Base-by-base conservation (phyloP, 2,797 vertebrate species). In the Chanos chanos region DNA sequence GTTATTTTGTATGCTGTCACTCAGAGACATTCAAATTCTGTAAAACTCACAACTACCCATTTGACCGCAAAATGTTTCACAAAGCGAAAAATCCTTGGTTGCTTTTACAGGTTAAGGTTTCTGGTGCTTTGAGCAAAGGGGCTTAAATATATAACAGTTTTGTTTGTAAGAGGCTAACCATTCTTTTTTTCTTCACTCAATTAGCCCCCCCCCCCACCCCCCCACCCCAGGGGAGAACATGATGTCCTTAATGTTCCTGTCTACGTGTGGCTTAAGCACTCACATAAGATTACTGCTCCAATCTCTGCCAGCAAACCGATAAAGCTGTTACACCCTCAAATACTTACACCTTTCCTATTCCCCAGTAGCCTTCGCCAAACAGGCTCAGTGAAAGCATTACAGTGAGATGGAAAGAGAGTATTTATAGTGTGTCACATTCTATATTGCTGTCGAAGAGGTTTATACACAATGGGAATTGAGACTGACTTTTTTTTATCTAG, bases 181-280 rank as follows among this genome's bases (percentile, higher is more conserved):
- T 40, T 8, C 30, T 33, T 73, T 62, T 65, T 16, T 71, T 43
- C 67, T 64, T 68, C 40, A 55, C 78, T 68, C 12, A 71, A 63
- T 78, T 75, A 77, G 24, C 49, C 27, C 65, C 47, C 58, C n/a
- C n/a, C n/a, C n/a, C n/a, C n/a, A n/a, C n/a, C 49, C 27, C 65
- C 47, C 58, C 31, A 52, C 37, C 24, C 41, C 4, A 56, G 47
- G 25, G 16, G 55, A 31, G 61, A 61, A 76, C 66, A 67, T 45
- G 28, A 47, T 69, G 66, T 73, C 28, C 12, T 1, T 57, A 40
- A 61, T 63, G 73, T 61, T 64, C 5, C 18, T 39, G 59, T 22
- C 24, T 24, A 27, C 31, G 52, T 21, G 16, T 50, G 34, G 27
- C 50, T 34, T 57, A 73, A 5, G 28, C 61, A 52, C 61, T 43